Base-by-base conservation (phyloP, 1,140 invertebrate species). In the Oryctes rhinoceros region DNA sequence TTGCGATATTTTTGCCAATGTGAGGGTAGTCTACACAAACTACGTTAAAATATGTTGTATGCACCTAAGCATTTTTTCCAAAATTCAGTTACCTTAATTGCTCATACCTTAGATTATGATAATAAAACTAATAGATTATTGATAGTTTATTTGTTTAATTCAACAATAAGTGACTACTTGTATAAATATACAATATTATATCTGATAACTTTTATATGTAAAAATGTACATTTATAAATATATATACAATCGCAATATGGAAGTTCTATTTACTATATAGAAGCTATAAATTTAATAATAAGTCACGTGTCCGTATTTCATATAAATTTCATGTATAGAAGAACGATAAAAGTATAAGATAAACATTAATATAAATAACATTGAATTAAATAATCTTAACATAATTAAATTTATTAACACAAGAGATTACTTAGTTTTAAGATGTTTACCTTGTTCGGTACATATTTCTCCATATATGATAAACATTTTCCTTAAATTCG, bases 141-240 rank as follows among this genome's bases (percentile, higher is more conserved):
- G 24, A 30, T 53, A 53, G 18, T 59, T 18, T 59, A 59, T 59
- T 59, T 59, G n/a, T 59, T 59, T 59, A 59, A 59, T 59, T 59
- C 5, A 59, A 59, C 53, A 59, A 59, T 18, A 59, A 59, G n/a
- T 59, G n/a, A n/a, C 18, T 59, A 59, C 53, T 59, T 59, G 53
- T 59, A 59, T n/a, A 59, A 59, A 59, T 59, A 59, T 59, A 59
- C 53, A 59, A 59, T 59, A 59, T 59, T 18, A 59, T 59, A 59
- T 59, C 18, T 59, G 18, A 59, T 59, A 59, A 59, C 18, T 59
- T 18, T 59, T 59, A 18, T 59, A 59, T 59, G 15, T 18, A n/a
- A 59, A 30, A 59, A 59, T 18, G 53, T 59, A 59, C 53, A 59
- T 59, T 4, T 59, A 53, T 30, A 30, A 30, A 30, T 53, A 53